Evolutionary conservation across 2,797 vertebrate species (phyloP), one percentile per base, ranked within the genome.

Genomic region (Rallus crepitans): DNA sequence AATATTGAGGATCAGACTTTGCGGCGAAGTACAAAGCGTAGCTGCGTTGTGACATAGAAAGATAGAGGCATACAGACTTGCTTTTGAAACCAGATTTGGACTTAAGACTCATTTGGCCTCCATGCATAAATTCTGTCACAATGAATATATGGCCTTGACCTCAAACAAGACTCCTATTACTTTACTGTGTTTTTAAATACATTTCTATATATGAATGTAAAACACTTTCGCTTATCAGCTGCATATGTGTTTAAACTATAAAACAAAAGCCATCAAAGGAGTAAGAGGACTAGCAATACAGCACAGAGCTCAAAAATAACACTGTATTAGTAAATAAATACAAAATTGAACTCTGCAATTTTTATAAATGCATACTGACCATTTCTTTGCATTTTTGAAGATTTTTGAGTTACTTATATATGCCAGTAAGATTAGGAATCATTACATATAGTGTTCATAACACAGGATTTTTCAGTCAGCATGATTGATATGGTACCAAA

Each of bases 111-210:
- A 18, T 90, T 93, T 95, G 89, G 50, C 68, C 66, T 83, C 19
- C 21, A 30, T 79, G 88, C 61, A 79, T 94, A 92, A 95, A 94
- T 95, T 91, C 80, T 94, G 20, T 59, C 79, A 45, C 77, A 73
- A 48, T 64, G 33, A 83, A 69, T 55, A 56, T 76, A 85, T 8
- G 18, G 76, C 81, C 70, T 88, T 94, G 86, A 93, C 84, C 86
- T 96, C 94, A 92, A 91, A 87, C 45, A 72, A 65, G 27, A 59
- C 76, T 96, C 80, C 80, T 73, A 48, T 81, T 68, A 37, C 72
- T 89, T 94, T 79, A 35, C 65, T 85, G 2, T 40, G 60, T 78
- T 42, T 65, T 90, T 47, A 89, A 93, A 72, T 92, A 61, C 82
- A 64, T 94, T 82, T 94, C 72, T 94, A 2, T 66, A 56, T 64